Percentiles rank a stretch among this genome's conserved stretches.
phyloP scores from a whole-genome alignment of 1,140 invertebrate species.

The Dendrolimus punctatus region DNA sequence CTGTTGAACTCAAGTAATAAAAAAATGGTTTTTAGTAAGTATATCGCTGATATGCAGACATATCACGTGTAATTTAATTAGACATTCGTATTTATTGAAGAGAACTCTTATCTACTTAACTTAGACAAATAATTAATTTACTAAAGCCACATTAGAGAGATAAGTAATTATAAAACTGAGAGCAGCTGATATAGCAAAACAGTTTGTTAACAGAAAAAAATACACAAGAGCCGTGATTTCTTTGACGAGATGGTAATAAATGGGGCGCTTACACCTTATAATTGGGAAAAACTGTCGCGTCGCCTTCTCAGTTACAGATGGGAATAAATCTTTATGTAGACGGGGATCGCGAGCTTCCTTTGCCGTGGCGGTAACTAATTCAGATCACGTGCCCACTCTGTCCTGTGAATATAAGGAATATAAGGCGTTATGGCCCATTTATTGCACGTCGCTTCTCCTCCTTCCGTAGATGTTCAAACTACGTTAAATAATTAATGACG shows the following conservation, averaged over 20 bases:
- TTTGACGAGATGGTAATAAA: conserved; percentile 66
- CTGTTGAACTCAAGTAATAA: too few relatives aligned
- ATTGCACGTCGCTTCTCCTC: conserved; percentile 41
- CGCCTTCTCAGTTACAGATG: conserved; percentile 64
- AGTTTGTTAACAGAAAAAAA: conserved; percentile 13
- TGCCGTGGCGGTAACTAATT: conserved; percentile 34
- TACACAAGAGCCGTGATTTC: conserved; percentile 35
- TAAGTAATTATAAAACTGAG: too few relatives aligned
- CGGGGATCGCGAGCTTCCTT: conserved; percentile 39
- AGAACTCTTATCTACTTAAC: too few relatives aligned
- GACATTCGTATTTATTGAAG: too few relatives aligned
- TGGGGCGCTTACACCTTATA: conserved; percentile 63
- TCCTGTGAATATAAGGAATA: conserved; percentile 61
- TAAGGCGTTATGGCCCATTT: conserved; percentile 53
- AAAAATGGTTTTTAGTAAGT: too few relatives aligned
- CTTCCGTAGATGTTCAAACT: conserved; percentile 48
- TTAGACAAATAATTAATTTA: too few relatives aligned
- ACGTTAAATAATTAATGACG: conserved; percentile 53
- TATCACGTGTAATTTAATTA: too few relatives aligned
- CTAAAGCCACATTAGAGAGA: too few relatives aligned
- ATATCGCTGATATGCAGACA: too few relatives aligned
- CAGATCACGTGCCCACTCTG: conserved; percentile 49
- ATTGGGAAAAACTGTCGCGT: conserved; percentile 69
- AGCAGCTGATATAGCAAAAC: not conserved
- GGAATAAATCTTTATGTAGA: conserved; percentile 69